A percentile compares a stretch with the other conserved stretches of the same genome.
phyloP scores from a whole-genome alignment of 1,140 invertebrate genomes.

The Antheraea pernyi region DNA sequence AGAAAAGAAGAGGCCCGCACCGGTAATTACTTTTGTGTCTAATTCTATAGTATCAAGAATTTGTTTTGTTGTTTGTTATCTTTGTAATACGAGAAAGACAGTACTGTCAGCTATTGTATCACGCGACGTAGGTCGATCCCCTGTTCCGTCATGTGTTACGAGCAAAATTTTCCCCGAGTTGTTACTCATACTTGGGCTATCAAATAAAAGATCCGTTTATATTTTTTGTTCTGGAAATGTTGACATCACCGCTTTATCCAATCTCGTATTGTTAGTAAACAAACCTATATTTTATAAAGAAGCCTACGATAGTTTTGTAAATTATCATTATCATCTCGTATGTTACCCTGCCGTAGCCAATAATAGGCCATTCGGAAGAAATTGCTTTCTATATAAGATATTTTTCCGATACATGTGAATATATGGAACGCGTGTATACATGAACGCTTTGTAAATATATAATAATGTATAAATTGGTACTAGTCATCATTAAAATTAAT shows the following conservation, averaged over 20 bases:
- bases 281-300: conserved; percentile 7
- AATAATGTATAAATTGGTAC: too few species aligned
- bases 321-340: conserved; percentile 8
- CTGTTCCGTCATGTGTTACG: conserved; percentile 18
- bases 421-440: not conserved
- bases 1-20: conserved; percentile 51
- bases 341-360: not conserved
- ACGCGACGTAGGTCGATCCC: conserved; percentile 7
- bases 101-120: conserved; percentile 12
- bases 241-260: not conserved
- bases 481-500: too few species aligned
- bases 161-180: conserved; percentile 25
- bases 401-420: not conserved
- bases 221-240: conserved; percentile 3
- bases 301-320: conserved; percentile 2
- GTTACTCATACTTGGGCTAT: conserved; percentile 26
- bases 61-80: conserved; percentile 18
- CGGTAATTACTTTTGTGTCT: conserved; percentile 65
- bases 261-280: conserved; percentile 5
- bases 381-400: not conserved
- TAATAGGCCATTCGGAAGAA: not conserved
- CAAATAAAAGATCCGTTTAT: conserved; percentile 19
- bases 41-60: conserved; percentile 22
- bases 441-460: too few species aligned
- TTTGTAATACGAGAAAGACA: conserved; percentile 17